Conservation (phyloP, 2,797 vertebrate genomes). For the Gallinago solitaria region DNA sequence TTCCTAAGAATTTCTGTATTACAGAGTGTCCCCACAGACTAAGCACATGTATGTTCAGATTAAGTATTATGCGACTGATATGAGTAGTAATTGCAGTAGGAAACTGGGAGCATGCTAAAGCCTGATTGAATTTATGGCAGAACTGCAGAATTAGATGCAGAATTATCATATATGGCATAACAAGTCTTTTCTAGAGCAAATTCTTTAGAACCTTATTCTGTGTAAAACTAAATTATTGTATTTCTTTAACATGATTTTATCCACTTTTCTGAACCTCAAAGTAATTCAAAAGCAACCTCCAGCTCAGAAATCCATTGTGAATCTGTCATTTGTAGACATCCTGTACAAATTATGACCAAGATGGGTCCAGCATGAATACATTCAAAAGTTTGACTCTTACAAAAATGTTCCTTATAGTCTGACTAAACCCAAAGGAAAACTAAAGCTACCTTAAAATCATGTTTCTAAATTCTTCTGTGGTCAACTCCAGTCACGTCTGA, state of each 20-base stretch:
- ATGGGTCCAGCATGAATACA: background rate
- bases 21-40: background rate
- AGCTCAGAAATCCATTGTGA: background rate
- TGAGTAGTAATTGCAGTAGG: background rate
- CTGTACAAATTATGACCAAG: background rate
- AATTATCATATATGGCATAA: background rate
- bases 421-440: background rate
- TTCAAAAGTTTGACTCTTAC: background rate
- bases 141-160: background rate
- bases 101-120: background rate
- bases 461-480: background rate
- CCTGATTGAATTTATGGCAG: background rate
- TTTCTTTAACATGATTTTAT: background rate
- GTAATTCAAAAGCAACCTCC: background rate
- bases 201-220: background rate
- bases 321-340: background rate
- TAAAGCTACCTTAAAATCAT: background rate
- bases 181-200: background rate
- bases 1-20: background rate
- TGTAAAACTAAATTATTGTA: background rate
- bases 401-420: background rate
- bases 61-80: background rate
- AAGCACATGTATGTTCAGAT: background rate
- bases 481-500: background rate
- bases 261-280: background rate